Percentiles rank a stretch among this genome's conserved stretches.
phyloP scores from a whole-genome alignment of 1,140 invertebrate species.

The Samia ricini region DNA sequence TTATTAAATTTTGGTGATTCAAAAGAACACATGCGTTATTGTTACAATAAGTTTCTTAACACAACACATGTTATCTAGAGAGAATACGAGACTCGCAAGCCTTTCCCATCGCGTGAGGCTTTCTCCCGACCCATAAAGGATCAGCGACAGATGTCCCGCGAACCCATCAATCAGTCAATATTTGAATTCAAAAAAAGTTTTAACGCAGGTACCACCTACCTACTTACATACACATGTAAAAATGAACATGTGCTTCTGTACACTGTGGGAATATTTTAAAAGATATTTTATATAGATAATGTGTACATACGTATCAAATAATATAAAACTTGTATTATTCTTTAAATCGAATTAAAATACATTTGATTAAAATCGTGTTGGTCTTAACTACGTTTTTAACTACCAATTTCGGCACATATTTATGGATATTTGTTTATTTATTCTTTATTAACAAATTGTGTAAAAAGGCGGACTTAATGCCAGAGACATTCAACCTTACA shows the following conservation, averaged over 20 bases:
- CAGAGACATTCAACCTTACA: too few relatives aligned
- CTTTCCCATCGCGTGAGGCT: constrained; percentile 61
- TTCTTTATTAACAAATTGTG: too few relatives aligned
- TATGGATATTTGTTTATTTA: too few relatives aligned
- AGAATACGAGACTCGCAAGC: constrained; percentile 32
- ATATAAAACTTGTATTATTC: too few relatives aligned
- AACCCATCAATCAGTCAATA: constrained; percentile 74
- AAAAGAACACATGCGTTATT: constrained; percentile 31
- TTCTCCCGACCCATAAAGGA: constrained; percentile 42
- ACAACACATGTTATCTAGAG: constrained; percentile 53
- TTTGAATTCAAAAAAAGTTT: constrained; percentile 52
- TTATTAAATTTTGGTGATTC: constrained; percentile 2
- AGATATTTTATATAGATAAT: not conserved
- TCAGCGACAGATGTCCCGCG: constrained; percentile 58
- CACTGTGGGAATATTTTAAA: constrained; percentile 35
- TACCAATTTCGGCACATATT: too few relatives aligned
- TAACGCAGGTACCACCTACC: constrained; percentile 19
- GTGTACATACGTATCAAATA: too few relatives aligned
- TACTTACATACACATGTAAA: constrained; percentile 36
- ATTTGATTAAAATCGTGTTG: too few relatives aligned
- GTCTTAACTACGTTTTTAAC: too few relatives aligned
- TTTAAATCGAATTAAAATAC: too few relatives aligned
- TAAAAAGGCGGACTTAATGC: too few relatives aligned
- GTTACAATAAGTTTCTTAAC: constrained; percentile 46
- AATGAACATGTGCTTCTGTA: constrained; percentile 44